A percentile compares a stretch with the other conserved stretches of the same genome.
phyloP scores from a whole-genome alignment of 2,888 invertebrate genomes.

The Rotaria socialis region DNA sequence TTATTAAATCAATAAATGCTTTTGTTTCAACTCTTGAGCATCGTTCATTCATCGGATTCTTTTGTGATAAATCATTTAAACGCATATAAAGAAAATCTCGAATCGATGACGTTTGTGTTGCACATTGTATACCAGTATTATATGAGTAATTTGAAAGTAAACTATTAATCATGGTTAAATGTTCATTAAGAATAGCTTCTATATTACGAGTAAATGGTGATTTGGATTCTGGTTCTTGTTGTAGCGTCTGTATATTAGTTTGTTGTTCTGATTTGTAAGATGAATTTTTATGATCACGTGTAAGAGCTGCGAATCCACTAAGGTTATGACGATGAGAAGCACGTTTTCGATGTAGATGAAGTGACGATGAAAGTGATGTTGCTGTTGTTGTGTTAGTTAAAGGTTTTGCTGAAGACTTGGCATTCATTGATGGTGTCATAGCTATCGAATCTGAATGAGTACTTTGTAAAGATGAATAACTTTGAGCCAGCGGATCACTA shows the following conservation, averaged over 20 bases:
- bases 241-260: background rate
- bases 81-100: background rate
- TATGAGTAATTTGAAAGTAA: background rate
- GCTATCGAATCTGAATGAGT: background rate
- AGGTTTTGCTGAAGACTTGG: background rate
- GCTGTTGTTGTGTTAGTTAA: background rate
- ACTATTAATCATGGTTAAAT: background rate
- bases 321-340: background rate
- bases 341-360: background rate
- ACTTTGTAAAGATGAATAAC: background rate
- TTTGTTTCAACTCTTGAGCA: background rate
- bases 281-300: constrained; percentile 5
- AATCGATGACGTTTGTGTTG: background rate
- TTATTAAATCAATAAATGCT: constrained; percentile 23
- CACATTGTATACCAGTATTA: background rate
- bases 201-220: background rate
- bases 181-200: background rate
- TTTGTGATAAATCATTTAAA: background rate
- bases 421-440: background rate
- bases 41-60: background rate
- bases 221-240: background rate
- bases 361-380: background rate
- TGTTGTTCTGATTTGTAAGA: background rate
- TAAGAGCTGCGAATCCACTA: background rate
- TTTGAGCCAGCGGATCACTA: background rate